Percentiles rank a stretch among this genome's conserved stretches.
Conservation (phyloP, 1,140 invertebrate species). For the Neuroterus valhalla region DNA sequence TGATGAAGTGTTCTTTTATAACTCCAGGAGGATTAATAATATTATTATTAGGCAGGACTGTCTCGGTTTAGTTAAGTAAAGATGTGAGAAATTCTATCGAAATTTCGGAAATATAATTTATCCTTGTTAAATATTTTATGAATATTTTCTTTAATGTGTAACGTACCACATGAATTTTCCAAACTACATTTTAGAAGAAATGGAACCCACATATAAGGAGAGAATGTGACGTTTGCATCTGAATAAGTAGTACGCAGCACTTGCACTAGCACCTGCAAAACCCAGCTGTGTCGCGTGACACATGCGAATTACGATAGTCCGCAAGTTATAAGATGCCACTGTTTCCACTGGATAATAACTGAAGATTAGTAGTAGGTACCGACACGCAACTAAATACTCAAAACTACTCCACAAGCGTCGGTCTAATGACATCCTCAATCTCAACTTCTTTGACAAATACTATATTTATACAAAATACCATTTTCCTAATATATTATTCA, state of each 20-base stretch:
- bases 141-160: too few relatives aligned
- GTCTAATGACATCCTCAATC: neutral
- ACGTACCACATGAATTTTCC: too few relatives aligned
- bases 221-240: slow-evolving; percentile 16
- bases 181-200: too few relatives aligned
- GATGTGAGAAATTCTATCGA: too few relatives aligned
- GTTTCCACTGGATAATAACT: neutral
- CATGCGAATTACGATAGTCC: slow-evolving; percentile 18
- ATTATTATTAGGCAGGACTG: neutral
- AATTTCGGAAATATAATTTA: too few relatives aligned
- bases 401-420: neutral
- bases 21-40: neutral
- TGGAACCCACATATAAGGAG: neutral
- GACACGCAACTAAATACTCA: neutral
- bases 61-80: neutral
- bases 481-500: neutral
- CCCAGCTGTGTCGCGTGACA: slow-evolving; percentile 28
- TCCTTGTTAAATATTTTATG: too few relatives aligned
- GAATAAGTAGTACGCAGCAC: slow-evolving; percentile 4
- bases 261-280: slow-evolving; percentile 16
- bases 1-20: neutral
- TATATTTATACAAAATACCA: neutral
- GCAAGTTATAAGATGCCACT: neutral
- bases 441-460: neutral
- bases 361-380: neutral